Evolutionary conservation across 2,113 vertebrate species (phyloP), one percentile per base, ranked within the genome.

Genomic region (Hippopotamus amphibius): DNA sequence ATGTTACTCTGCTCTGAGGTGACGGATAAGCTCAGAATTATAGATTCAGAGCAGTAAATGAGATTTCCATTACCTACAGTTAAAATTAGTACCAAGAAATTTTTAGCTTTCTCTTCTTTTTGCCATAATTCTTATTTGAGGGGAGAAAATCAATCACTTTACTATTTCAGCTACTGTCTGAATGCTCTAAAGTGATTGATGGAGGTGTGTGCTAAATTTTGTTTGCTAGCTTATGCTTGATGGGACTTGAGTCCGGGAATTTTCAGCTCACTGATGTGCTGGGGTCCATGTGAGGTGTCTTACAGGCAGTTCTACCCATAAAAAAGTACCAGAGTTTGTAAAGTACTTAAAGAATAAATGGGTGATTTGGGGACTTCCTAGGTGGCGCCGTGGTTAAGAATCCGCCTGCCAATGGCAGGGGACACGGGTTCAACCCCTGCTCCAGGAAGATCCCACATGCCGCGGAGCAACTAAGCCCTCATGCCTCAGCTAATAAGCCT

Each of bases 71-170:
- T 87, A 43, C 30, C 90, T 83, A 43, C 5, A 26, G 93, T 93
- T 97, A 97, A 97, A 98, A 97, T 98, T 97, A 97, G 95, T 43
- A 93, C 57, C 19, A 91, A 77, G 91, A 82, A 69, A 94, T 96
- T 95, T 97, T 91, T 97, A 97, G 81, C 82, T 85, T 89, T 79
- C 50, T 79, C 50, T 55, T 83, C 71, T 92, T 86, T 96, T 93
- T 65, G 77, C 48, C 82, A 53, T 97, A 59, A 86, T 83, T 96
- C 89, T 76, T 97, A 69, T 66, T 84, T 66, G 46, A 97, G 53
- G 28, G 74, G 17, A 72, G 76, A 69, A 83, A 95, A 97, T 97
- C 76, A 92, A 69, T 97, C 95, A 97, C 55, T 94, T 79, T 68
- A 65, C 46, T 13, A 50, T 24, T 59, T 95, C 68, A 65, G 22